These are phyloP conservation scores for Siniperca undulata DNA, from an alignment of 2,797 vertebrate genomes.

Conservation along the genomic window DNA sequence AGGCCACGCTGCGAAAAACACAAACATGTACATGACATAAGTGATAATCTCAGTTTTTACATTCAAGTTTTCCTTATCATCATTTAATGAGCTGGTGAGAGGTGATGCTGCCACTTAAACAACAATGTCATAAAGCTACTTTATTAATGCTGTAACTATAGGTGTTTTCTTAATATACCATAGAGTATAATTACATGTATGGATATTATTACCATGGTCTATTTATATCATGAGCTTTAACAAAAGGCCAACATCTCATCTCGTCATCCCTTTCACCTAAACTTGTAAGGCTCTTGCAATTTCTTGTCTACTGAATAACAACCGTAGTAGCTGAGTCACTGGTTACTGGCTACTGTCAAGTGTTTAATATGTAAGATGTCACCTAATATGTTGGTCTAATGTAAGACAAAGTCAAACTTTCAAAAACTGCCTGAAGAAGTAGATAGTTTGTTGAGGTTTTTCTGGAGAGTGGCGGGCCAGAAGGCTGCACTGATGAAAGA, in stretches of 20 bases:
- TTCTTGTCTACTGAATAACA: not conserved
- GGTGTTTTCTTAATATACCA: not conserved
- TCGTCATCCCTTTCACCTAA: not conserved
- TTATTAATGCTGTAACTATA: not conserved
- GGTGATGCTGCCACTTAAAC: not conserved
- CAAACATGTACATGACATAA: slow-evolving; percentile 13
- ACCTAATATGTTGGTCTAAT: not conserved
- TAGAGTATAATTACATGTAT: not conserved
- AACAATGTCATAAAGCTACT: not conserved
- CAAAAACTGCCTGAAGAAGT: not conserved
- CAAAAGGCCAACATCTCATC: not conserved
- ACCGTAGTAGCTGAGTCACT: slow-evolving; percentile 34
- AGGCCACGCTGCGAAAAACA: slow-evolving; percentile 78
- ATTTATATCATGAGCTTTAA: not conserved
- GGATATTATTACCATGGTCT: not conserved
- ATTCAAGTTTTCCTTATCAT: not conserved
- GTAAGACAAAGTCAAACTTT: slow-evolving; percentile 25
- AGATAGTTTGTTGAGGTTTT: not conserved
- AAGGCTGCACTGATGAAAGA: not conserved
- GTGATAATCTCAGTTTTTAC: not conserved
- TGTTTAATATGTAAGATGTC: not conserved
- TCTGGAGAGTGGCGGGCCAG: not conserved
- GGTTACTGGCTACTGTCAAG: slow-evolving; percentile 6
- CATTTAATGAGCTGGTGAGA: not conserved
- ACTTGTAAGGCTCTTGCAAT: not conserved